Evolutionary conservation across 1,140 invertebrate species (phyloP).

Genomic region (Oncopodura yosiiana): DNA sequence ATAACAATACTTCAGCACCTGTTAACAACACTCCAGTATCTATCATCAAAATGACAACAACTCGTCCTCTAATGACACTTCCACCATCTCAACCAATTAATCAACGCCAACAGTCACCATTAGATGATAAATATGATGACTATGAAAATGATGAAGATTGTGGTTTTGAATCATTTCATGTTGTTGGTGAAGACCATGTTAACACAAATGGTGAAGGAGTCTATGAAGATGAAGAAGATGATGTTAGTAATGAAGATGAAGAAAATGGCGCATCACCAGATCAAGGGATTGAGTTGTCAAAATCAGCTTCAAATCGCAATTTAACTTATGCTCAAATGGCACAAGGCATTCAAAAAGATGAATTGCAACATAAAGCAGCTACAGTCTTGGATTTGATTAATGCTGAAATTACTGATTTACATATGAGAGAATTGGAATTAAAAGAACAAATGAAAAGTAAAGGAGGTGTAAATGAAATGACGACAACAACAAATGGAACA

Average conservation of each 20-base stretch:
- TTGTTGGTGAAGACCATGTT: constrained; percentile 10
- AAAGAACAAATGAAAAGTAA: neutral
- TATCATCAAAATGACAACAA: too few relatives aligned
- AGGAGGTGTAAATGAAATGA: constrained; percentile 5
- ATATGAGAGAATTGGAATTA: constrained; percentile 19
- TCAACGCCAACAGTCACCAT: too few relatives aligned
- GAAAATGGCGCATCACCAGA: constrained; percentile 1
- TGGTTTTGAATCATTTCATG: constrained; percentile 16
- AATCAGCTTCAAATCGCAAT: neutral
- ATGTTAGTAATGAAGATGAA: neutral
- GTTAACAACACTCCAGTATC: constrained; percentile 4
- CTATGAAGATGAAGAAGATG: neutral
- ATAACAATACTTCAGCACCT: constrained; percentile 8
- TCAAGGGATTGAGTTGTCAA: constrained; percentile 5
- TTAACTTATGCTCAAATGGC: constrained; percentile 13
- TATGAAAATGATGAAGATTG: constrained; percentile 19
- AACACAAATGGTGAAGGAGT: constrained; percentile 5
- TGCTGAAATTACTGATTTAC: constrained; percentile 20
- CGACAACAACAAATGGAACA: neutral
- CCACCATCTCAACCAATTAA: too few relatives aligned
- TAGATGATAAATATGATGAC: constrained; percentile 1
- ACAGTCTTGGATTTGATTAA: constrained; percentile 22
- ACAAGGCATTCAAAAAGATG: constrained; percentile 12
- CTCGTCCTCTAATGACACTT: too few relatives aligned
- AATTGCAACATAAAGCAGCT: constrained; percentile 16